These are phyloP conservation scores for Myxocyprinus asiaticus DNA, from an alignment of 2,113 vertebrate species.

Conservation along the genomic window DNA sequence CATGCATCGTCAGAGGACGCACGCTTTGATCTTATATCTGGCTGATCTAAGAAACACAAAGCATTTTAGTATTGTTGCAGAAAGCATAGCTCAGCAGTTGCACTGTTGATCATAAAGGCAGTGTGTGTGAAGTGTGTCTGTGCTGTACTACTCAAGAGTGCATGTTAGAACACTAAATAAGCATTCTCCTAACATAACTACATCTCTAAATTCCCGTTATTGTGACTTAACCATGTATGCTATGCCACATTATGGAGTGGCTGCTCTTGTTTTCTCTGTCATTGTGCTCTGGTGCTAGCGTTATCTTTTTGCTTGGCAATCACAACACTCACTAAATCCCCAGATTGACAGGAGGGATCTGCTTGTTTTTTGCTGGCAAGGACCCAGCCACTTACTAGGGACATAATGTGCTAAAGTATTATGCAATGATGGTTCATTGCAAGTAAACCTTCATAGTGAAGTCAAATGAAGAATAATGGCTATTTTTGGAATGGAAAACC, in stretches of 20 bases:
- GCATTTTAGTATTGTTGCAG: background rate
- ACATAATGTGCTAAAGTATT: slow-evolving; percentile 48
- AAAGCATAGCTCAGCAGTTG: background rate
- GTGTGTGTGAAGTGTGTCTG: background rate
- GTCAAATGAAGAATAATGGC: background rate
- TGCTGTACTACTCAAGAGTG: background rate
- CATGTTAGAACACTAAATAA: background rate
- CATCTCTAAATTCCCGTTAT: background rate
- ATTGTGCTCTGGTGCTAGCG: slow-evolving; percentile 31
- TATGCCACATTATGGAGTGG: background rate
- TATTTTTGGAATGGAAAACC: too few species aligned
- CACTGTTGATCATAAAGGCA: background rate
- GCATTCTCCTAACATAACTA: background rate
- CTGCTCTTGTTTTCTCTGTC: slow-evolving; percentile 35
- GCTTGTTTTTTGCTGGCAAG: slow-evolving; percentile 52
- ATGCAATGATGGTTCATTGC: slow-evolving; percentile 20
- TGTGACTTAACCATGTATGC: background rate
- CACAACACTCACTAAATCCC: slow-evolving; percentile 37
- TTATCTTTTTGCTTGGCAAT: slow-evolving; percentile 49
- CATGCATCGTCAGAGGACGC: background rate
- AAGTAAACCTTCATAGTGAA: background rate
- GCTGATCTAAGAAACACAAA: background rate
- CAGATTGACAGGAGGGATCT: slow-evolving; percentile 57
- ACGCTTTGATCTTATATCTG: slow-evolving; percentile 4
- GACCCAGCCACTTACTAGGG: slow-evolving; percentile 44